A percentile compares a stretch with the other conserved stretches of the same genome.
Evolutionary conservation across 2,888 invertebrate genomes (phyloP).

Genomic region (Andricus curvator): DNA sequence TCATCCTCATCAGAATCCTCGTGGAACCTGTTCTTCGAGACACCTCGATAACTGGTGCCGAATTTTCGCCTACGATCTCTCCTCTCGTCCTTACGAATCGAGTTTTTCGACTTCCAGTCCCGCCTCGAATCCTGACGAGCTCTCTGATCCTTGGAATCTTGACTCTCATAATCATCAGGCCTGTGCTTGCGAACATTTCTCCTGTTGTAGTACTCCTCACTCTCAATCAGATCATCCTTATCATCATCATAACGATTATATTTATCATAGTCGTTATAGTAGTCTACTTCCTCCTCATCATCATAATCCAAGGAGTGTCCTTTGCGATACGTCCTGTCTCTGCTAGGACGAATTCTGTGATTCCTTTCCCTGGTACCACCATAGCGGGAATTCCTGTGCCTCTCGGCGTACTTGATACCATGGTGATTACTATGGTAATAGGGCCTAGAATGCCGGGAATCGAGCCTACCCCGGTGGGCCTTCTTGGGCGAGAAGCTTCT

Average conservation of each 20-base stretch:
- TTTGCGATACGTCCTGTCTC: conserved; percentile 52
- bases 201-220: not conserved
- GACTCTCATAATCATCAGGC: not conserved
- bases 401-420: conserved; percentile 35
- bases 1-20: conserved; percentile 45
- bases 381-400: conserved; percentile 52
- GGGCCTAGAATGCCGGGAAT: not conserved
- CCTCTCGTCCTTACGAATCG: conserved; percentile 42
- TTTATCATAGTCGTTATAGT: conserved; percentile 46
- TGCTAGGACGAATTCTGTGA: conserved; percentile 54
- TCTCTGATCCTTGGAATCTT: conserved; percentile 32
- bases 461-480: conserved; percentile 23
- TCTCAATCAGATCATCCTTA: conserved; percentile 32
- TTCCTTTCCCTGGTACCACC: conserved; percentile 48
- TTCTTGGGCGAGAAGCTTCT: conserved; percentile 48
- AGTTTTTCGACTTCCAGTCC: conserved; percentile 19
- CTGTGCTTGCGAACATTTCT: conserved; percentile 24
- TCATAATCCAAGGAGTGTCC: conserved; percentile 39
- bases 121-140: conserved; percentile 1
- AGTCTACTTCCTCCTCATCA: conserved; percentile 41
- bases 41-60: conserved; percentile 20
- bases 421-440: not conserved
- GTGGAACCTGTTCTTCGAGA: conserved; percentile 40
- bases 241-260: conserved; percentile 45
- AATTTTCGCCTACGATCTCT: conserved; percentile 46